Percentiles rank a stretch among this genome's conserved stretches.
phyloP scores from a whole-genome alignment of 2,797 vertebrate genomes.

The Pyrocephalus nanus region DNA sequence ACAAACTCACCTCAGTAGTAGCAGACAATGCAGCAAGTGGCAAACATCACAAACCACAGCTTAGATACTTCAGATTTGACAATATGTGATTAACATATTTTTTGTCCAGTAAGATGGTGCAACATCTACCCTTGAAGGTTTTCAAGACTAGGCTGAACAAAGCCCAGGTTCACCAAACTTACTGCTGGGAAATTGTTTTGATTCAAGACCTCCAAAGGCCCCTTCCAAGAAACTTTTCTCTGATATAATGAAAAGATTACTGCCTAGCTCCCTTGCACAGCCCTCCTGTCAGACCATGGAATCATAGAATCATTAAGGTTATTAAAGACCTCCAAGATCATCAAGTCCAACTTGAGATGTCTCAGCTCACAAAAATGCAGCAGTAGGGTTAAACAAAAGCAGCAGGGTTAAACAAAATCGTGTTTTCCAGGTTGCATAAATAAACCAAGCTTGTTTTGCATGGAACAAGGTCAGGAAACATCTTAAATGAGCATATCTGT shows the following conservation, averaged over 20 bases:
- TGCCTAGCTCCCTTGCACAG: not conserved
- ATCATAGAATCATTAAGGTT: not conserved
- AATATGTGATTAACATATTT: not conserved
- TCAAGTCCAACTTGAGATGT: not conserved
- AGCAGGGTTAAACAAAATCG: not conserved
- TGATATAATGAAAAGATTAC: not conserved
- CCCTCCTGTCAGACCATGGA: not conserved
- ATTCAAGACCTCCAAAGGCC: not conserved
- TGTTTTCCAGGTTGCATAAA: not conserved
- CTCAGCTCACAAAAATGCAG: not conserved
- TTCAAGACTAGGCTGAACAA: not conserved
- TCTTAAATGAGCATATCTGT: conserved; percentile 26
- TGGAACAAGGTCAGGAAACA: conserved; percentile 31
- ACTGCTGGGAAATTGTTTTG: not conserved
- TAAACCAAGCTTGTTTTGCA: conserved; percentile 10
- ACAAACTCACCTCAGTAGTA: not conserved
- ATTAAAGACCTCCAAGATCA: not conserved
- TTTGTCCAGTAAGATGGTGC: not conserved
- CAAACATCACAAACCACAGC: not conserved
- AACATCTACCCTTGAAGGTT: not conserved
- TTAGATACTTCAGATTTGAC: not conserved
- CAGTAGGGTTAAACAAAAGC: not conserved
- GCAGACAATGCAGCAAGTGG: not conserved
- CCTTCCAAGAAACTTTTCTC: not conserved
- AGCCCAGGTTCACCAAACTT: not conserved